Evolutionary conservation across 2,888 invertebrate genomes (phyloP).

Genomic region (Agonopterix subpropinquella): DNA sequence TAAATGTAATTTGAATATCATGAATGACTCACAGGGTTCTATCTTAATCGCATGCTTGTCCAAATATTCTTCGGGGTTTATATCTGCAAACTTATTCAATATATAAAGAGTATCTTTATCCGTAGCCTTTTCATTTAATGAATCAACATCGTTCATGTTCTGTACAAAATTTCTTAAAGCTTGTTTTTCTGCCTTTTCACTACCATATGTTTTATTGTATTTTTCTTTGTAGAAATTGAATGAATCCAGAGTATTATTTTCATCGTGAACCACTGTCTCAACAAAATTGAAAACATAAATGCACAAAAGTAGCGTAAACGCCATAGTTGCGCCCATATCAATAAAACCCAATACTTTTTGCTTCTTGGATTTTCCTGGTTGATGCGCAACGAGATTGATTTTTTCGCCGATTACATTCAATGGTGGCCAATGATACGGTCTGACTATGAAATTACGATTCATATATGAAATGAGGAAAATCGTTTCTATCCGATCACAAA

Average conservation of each 20-base stretch:
- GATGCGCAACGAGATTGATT: slow-evolving; percentile 7
- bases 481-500: slow-evolving; percentile 10
- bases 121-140: slow-evolving; percentile 28
- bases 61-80: slow-evolving; percentile 26
- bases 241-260: slow-evolving; percentile 15
- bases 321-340: slow-evolving; percentile 4
- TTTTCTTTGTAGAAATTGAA: slow-evolving; percentile 35
- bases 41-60: slow-evolving; percentile 33
- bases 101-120: slow-evolving; percentile 25
- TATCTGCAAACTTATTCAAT: slow-evolving; percentile 42
- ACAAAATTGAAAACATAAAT: neutral
- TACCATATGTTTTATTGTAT: slow-evolving; percentile 32
- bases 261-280: slow-evolving; percentile 9
- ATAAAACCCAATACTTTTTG: slow-evolving; percentile 4
- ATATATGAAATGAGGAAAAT: slow-evolving; percentile 2
- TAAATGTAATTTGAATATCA: no score
- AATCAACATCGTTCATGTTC: slow-evolving; percentile 30
- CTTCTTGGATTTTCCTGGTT: slow-evolving; percentile 6
- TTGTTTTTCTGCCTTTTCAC: slow-evolving; percentile 19
- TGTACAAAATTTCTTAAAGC: slow-evolving; percentile 33
- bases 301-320: neutral
- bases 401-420: slow-evolving; percentile 3
- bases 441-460: slow-evolving; percentile 6
- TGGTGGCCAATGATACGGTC: slow-evolving; percentile 7
- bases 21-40: slow-evolving; percentile 36